Evolutionary conservation across 2,113 vertebrate genomes (phyloP), one percentile per base, ranked within the genome.

Genomic region (Chaenocephalus aceratus): DNA sequence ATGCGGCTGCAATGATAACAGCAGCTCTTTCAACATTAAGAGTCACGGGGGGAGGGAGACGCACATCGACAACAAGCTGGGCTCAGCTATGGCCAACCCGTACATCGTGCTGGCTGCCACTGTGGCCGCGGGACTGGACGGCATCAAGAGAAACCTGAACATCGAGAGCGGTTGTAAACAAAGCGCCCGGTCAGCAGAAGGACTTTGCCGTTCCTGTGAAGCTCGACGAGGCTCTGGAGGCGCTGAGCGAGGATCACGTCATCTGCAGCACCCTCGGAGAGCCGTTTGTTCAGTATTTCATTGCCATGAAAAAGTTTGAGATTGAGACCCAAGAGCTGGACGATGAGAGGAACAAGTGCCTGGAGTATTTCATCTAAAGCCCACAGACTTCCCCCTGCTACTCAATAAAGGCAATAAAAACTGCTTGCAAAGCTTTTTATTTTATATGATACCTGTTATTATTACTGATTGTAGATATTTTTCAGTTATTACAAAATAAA

Each of bases 281-380:
- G 75, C 94, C 95, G 10, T 99, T 99, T 61, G 90, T 97, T 56
- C 94, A 93, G 13, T 97, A 97, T 74, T 99, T 99, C 88, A 91
- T 98, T 41, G 96, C 96, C 68, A 96, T 99, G 96, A 99, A 99
- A 85, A 96, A 92, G 63, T 96, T 97, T 75, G 97, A 99, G 86
- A 94, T 99, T 78, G 97, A 98, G 93, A 97, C 95, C 1, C 95
- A 99, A 91, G 96, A 97, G 88, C 84, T 95, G 65, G 97, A 98
- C 64, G 91, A 93, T 0, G 97, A 99, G 86, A 96, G 96, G 67
- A 97, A 97, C 89, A 98, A 97, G 89, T 97, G 96, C 85, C 89
- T 99, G 56, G 97, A 97, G 23, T 98, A 98, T 91, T 99, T 99
- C 70, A 98, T 98, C 89, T 99, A 97, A 56, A 58, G 1, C 3